Evolutionary conservation across 2,113 vertebrate species (phyloP).

Genomic region (Epinephelus moara): DNA sequence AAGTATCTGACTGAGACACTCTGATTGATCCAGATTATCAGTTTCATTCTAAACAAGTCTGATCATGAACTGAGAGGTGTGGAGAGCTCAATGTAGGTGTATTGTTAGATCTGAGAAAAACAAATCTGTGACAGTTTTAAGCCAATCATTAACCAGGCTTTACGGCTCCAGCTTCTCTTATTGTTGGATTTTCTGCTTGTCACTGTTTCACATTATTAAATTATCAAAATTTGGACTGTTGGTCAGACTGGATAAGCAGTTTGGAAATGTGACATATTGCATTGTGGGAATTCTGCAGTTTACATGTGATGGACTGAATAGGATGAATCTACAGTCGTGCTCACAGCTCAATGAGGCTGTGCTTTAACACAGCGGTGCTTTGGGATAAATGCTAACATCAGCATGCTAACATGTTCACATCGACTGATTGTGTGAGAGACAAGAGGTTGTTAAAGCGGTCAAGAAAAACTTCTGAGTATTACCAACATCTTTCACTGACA

Average conservation of each 20-base stretch:
- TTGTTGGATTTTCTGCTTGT: not conserved
- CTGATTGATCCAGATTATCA: not conserved
- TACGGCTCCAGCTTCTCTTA: not conserved
- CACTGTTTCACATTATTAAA: not conserved
- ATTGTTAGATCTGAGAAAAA: not conserved
- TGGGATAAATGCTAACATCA: no score
- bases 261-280: not conserved
- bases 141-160: not conserved
- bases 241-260: not conserved
- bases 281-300: not conserved
- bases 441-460: not conserved
- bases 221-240: not conserved
- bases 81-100: not conserved
- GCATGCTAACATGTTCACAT: no score
- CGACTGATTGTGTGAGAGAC: not conserved
- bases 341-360: not conserved
- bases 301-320: not conserved
- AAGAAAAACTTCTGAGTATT: no score
- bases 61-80: conserved; percentile 15
- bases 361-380: no score
- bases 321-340: not conserved
- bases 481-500: no score
- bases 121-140: not conserved
- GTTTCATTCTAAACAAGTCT: not conserved
- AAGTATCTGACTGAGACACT: conserved; percentile 24